Percentiles rank a stretch among this genome's conserved stretches.
phyloP scores from a whole-genome alignment of 2,797 vertebrate species.

The Podarcis siculus region DNA sequence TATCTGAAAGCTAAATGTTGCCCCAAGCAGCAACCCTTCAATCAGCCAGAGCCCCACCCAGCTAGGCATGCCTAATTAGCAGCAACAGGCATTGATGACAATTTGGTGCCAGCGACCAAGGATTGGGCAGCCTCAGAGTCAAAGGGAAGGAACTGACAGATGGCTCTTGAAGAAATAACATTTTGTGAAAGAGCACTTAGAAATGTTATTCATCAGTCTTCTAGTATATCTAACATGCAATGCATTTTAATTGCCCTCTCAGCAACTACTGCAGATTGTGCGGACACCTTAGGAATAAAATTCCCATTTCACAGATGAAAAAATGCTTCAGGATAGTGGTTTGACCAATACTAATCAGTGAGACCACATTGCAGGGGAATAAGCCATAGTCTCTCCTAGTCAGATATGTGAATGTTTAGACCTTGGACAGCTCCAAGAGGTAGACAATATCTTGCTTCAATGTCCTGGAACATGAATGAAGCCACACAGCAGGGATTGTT shows the following conservation, averaged over 20 bases:
- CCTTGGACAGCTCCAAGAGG: background rate
- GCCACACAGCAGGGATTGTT: background rate
- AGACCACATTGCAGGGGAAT: no score
- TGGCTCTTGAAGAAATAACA: background rate
- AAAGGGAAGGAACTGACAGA: background rate
- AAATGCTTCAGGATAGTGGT: no score
- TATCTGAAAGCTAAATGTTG: no score
- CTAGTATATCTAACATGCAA: background rate
- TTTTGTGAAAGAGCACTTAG: background rate
- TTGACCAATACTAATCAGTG: no score
- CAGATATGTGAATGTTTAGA: background rate
- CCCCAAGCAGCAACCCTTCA: background rate
- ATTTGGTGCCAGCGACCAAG: background rate
- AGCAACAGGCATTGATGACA: background rate
- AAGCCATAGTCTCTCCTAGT: background rate
- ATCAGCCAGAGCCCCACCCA: background rate
- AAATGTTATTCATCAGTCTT: background rate
- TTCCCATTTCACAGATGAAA: background rate
- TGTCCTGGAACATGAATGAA: background rate
- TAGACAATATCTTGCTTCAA: no score
- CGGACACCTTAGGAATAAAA: background rate
- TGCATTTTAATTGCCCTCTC: background rate
- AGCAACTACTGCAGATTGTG: background rate
- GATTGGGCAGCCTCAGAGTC: background rate
- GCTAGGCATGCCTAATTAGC: background rate